These are phyloP conservation scores for Sterna hirundo DNA, from an alignment of 2,113 vertebrate species.

Conservation along the genomic window DNA sequence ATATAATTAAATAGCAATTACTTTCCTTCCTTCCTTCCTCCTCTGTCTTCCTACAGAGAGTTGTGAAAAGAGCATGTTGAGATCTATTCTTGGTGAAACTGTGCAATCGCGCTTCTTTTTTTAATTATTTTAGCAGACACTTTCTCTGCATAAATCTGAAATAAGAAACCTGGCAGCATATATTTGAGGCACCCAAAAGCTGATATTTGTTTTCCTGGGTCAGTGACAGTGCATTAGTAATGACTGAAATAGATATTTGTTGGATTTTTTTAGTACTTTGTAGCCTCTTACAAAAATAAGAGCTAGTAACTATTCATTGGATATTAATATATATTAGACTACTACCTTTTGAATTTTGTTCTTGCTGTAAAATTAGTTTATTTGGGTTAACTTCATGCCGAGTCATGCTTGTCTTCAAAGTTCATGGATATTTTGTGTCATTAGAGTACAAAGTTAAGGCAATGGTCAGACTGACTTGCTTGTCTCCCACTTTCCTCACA, in stretches of 20 bases:
- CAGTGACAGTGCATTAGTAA: not conserved
- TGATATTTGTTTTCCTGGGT: not conserved
- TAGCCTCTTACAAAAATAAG: not conserved
- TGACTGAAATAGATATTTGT: not conserved
- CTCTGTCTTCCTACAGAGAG: not conserved
- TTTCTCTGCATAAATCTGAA: not conserved
- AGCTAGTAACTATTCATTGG: not conserved
- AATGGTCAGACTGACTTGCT: not conserved
- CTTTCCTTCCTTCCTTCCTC: not conserved
- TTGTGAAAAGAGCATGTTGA: constrained; percentile 1
- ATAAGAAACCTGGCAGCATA: not conserved
- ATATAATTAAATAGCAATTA: constrained; percentile 36
- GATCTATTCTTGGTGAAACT: constrained; percentile 22
- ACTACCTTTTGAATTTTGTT: not conserved
- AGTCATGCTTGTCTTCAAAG: not conserved
- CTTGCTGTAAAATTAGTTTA: not conserved
- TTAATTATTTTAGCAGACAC: not conserved
- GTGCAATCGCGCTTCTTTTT: not conserved
- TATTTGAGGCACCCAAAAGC: not conserved
- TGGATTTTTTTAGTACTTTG: not conserved
- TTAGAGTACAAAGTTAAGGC: not conserved
- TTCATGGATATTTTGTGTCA: not conserved
- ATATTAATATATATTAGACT: not conserved
- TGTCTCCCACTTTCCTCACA: not conserved
- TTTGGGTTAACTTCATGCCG: not conserved